Percentiles rank a stretch among this genome's conserved stretches.
These are phyloP conservation scores for Dryobates pubescens DNA, from an alignment of 2,797 vertebrate species.

Conservation along the genomic window DNA sequence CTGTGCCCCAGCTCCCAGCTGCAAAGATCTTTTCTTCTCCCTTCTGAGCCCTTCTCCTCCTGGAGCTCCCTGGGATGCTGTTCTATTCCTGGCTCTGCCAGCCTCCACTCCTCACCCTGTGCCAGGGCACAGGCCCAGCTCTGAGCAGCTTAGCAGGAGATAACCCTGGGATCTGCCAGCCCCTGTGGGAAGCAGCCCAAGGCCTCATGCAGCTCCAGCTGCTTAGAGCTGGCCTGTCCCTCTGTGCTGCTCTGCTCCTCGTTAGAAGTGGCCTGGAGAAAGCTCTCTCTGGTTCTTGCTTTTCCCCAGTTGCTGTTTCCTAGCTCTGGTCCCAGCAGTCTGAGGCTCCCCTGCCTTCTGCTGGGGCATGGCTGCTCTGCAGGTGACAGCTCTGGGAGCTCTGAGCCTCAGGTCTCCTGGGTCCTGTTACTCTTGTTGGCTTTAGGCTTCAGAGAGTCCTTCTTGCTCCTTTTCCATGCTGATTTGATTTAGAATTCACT, in stretches of 20 bases:
- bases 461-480: neutral
- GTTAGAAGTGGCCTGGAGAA: conserved; percentile 32
- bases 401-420: neutral
- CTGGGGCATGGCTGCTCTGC: neutral
- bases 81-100: neutral
- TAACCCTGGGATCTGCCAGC: neutral
- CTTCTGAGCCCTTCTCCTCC: neutral
- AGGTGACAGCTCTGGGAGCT: neutral
- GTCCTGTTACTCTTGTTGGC: neutral
- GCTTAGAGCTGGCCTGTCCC: neutral
- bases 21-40: neutral
- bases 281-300: neutral
- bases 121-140: neutral
- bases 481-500: neutral
- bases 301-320: neutral
- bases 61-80: neutral
- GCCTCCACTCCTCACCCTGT: neutral
- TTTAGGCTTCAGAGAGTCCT: neutral
- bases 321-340: neutral
- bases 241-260: conserved; percentile 30
- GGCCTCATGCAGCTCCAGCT: neutral
- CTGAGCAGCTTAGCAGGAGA: neutral
- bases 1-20: neutral
- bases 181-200: neutral
- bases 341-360: neutral